These are phyloP conservation scores for Leptinotarsa rubiginosa DNA, from an alignment of 2,888 invertebrate genomes.

Conservation along the genomic window DNA sequence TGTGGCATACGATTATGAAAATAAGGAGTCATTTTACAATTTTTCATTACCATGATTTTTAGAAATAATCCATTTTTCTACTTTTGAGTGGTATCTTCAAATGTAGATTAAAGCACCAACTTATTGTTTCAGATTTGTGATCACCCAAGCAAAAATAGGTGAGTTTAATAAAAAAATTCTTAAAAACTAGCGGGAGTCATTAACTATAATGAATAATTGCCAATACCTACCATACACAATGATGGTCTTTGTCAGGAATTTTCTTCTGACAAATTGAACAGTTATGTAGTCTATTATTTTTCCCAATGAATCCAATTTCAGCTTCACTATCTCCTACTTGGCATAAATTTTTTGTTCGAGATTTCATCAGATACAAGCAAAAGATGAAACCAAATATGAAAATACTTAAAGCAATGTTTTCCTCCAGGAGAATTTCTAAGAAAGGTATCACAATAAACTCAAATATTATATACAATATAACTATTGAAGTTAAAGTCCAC, in stretches of 20 bases:
- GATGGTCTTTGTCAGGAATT: conserved; percentile 81
- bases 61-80: no score
- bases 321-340: conserved; percentile 61
- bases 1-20: no score
- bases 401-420: conserved; percentile 72
- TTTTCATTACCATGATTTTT: no score
- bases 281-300: conserved; percentile 77
- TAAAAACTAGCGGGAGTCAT: no score
- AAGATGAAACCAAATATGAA: conserved; percentile 66
- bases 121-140: no score
- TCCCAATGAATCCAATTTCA: conserved; percentile 68
- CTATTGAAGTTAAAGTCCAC: conserved; percentile 78
- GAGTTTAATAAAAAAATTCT: no score
- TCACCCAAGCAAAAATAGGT: no score
- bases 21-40: no score
- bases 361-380: conserved; percentile 65
- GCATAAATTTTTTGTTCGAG: conserved; percentile 51
- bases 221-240: conserved; percentile 79
- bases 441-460: conserved; percentile 78
- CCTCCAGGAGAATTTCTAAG: conserved; percentile 77
- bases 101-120: no score
- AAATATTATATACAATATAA: conserved; percentile 77
- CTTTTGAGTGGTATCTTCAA: no score
- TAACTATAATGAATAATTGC: background rate
- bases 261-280: conserved; percentile 87